A percentile compares a stretch with the other conserved stretches of the same genome.
phyloP scores from a whole-genome alignment of 2,113 vertebrate genomes.

The Salvelinus sp. region DNA sequence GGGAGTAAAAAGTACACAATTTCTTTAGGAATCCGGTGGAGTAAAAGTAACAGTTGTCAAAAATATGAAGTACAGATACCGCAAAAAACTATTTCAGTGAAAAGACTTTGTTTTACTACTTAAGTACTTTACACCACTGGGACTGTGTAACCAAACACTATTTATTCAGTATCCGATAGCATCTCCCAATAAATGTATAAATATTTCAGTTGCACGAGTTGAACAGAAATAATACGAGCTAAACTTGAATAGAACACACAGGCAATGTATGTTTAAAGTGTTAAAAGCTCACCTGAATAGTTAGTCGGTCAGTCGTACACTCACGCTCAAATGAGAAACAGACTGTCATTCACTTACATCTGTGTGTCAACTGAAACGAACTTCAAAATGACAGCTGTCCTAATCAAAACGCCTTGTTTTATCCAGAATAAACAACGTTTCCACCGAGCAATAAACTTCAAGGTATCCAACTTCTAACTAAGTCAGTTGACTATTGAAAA shows the following conservation, averaged over 20 bases:
- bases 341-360: conserved; percentile 40
- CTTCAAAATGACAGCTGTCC: background rate
- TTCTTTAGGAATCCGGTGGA: too few relatives aligned
- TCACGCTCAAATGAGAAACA: conserved; percentile 2
- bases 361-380: conserved; percentile 9
- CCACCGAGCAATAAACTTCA: background rate
- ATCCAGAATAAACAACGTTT: background rate
- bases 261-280: background rate
- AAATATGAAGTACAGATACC: too few relatives aligned
- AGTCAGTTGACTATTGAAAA: background rate
- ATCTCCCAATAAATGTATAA: background rate
- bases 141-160: background rate
- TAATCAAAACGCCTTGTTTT: background rate
- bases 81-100: too few relatives aligned
- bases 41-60: too few relatives aligned
- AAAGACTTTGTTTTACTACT: too few relatives aligned
- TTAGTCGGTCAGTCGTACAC: background rate
- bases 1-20: too few relatives aligned
- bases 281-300: background rate
- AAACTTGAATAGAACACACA: background rate
- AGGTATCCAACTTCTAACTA: background rate
- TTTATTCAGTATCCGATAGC: background rate
- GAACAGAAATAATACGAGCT: too few relatives aligned
- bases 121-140: too few relatives aligned
- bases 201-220: background rate